Percentiles rank a stretch among this genome's conserved stretches.
These are phyloP conservation scores for Erpornis zantholeuca DNA, from an alignment of 2,113 vertebrate genomes.

Conservation along the genomic window DNA sequence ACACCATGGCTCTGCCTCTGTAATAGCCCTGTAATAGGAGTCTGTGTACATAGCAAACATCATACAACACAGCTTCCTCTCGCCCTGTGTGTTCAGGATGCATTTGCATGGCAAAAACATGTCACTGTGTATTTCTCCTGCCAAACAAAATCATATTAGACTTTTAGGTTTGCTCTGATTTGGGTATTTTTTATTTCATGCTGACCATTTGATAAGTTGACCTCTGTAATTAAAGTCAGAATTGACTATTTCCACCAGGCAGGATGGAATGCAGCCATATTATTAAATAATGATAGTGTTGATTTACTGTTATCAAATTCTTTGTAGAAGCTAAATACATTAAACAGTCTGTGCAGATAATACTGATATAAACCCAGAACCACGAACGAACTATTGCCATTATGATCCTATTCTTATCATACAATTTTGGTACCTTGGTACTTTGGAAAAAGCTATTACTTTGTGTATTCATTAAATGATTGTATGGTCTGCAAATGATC, in stretches of 20 bases:
- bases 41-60: not conserved
- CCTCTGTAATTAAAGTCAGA: conserved; percentile 10
- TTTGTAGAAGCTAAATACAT: not conserved
- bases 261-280: not conserved
- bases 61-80: not conserved
- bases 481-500: not conserved
- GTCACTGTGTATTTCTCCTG: not conserved
- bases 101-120: not conserved
- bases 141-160: not conserved
- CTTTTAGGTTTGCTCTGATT: not conserved
- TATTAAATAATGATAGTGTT: conserved; percentile 23
- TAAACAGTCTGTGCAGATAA: not conserved
- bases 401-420: not conserved
- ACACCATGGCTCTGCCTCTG: not conserved
- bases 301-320: conserved; percentile 13
- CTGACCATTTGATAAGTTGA: not conserved
- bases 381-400: not conserved
- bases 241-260: not conserved
- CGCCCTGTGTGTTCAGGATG: not conserved
- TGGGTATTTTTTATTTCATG: not conserved
- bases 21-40: not conserved
- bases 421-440: not conserved
- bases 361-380: not conserved
- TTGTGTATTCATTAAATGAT: not conserved
- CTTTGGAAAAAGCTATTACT: not conserved